Evolutionary conservation across 2,113 vertebrate species (phyloP).

Genomic region (Antigone vipio): DNA sequence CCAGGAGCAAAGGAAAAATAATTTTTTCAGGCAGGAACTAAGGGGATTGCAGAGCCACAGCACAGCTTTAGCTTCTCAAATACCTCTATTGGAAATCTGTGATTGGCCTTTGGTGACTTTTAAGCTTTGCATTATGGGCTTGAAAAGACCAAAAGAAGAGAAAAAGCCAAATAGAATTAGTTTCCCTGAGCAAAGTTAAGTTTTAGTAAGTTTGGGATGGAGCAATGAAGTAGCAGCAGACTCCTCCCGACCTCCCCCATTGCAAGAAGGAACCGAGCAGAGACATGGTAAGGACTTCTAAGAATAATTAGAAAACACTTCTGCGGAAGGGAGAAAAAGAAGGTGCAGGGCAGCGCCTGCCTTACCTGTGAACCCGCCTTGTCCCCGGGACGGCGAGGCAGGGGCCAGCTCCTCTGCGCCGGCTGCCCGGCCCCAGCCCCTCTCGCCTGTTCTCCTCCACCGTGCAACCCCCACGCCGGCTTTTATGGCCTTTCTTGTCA

Average conservation of each 20-base stretch:
- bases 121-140: background rate
- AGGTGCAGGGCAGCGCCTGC: background rate
- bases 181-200: background rate
- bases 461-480: background rate
- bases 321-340: background rate
- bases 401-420: background rate
- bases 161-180: background rate
- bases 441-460: background rate
- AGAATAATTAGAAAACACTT: background rate
- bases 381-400: background rate
- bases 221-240: background rate
- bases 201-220: background rate
- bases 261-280: background rate
- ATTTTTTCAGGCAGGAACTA: background rate
- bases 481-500: conserved; percentile 44
- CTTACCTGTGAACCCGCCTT: background rate
- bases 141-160: background rate
- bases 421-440: background rate
- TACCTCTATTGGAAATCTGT: fast-evolving
- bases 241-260: background rate
- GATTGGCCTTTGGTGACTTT: background rate
- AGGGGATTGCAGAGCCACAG: background rate
- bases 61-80: background rate
- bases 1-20: background rate
- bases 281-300: fast-evolving